Evolutionary conservation across 2,113 vertebrate genomes (phyloP).

Genomic region (Halcyon senegalensis): DNA sequence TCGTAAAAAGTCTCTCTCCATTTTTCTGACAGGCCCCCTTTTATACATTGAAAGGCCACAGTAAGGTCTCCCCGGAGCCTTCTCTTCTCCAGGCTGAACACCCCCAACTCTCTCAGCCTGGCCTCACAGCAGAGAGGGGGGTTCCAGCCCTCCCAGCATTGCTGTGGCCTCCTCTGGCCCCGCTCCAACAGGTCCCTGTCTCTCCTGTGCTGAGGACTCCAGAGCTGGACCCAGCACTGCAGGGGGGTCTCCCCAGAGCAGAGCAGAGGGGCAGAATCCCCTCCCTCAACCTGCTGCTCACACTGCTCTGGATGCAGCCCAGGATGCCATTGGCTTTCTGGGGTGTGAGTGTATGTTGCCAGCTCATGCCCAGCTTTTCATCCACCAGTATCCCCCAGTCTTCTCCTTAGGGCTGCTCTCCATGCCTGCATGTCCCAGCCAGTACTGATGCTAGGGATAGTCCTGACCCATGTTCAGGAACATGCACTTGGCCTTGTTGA

Average conservation of each 20-base stretch:
- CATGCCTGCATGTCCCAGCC: neutral
- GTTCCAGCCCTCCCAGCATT: neutral
- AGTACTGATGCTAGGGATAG: neutral
- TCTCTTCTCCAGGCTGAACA: neutral
- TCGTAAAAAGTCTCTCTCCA: neutral
- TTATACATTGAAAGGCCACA: neutral
- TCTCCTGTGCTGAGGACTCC: neutral
- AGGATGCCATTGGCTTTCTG: neutral
- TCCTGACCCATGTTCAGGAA: too few species aligned
- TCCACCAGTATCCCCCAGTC: neutral
- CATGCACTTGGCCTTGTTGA: neutral
- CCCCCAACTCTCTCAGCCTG: neutral
- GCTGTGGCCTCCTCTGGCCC: neutral
- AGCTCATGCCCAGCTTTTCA: neutral
- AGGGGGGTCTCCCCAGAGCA: neutral
- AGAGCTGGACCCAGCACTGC: neutral
- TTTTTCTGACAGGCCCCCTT: neutral
- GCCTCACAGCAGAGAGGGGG: neutral
- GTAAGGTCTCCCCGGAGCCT: neutral
- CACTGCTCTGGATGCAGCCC: neutral
- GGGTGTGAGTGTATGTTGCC: too few species aligned
- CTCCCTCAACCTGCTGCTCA: neutral
- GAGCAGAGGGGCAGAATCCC: neutral
- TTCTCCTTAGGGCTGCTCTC: neutral
- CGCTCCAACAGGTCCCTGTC: too few species aligned